phyloP scores from a whole-genome alignment of 2,888 invertebrate species.

The Carterocephalus palaemon region DNA sequence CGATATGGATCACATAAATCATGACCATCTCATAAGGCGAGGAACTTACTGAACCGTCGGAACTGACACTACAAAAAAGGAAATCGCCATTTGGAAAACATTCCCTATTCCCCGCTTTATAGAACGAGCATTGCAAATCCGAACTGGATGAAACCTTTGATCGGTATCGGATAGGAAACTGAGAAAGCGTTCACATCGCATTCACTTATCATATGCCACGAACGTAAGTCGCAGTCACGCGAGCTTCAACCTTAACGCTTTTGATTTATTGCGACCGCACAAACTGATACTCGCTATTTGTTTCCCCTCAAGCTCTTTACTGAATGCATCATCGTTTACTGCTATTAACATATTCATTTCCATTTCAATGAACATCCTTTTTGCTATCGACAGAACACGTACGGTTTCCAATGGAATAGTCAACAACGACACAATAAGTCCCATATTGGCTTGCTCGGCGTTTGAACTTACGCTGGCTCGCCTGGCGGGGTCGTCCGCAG shows the following conservation, averaged over 20 bases:
- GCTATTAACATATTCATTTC: conserved; percentile 39
- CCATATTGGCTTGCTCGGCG: conserved; percentile 58
- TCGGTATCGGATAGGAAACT: conserved; percentile 61
- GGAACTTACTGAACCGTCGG: conserved; percentile 44
- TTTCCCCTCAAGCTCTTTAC: conserved; percentile 31
- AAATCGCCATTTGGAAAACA: conserved; percentile 55
- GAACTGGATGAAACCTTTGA: conserved; percentile 56
- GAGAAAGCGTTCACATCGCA: conserved; percentile 62
- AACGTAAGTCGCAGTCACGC: conserved; percentile 32
- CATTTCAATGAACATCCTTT: conserved; percentile 35
- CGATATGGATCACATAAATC: conserved; percentile 54
- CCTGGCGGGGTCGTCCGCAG: conserved; percentile 68
- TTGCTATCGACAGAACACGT: conserved; percentile 32
- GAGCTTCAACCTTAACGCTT: conserved; percentile 46
- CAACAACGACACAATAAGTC: conserved; percentile 47
- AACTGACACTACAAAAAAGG: conserved; percentile 61
- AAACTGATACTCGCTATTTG: conserved; percentile 33
- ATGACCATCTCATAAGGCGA: conserved; percentile 53
- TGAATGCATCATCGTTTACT: conserved; percentile 37
- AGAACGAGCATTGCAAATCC: conserved; percentile 51
- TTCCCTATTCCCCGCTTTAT: conserved; percentile 46
- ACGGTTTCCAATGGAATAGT: conserved; percentile 34
- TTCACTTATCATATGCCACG: conserved; percentile 58
- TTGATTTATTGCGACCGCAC: conserved; percentile 32
- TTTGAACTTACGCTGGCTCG: conserved; percentile 62